Conservation (phyloP, 2,888 invertebrate species). For the Epinotia brunnichana region DNA sequence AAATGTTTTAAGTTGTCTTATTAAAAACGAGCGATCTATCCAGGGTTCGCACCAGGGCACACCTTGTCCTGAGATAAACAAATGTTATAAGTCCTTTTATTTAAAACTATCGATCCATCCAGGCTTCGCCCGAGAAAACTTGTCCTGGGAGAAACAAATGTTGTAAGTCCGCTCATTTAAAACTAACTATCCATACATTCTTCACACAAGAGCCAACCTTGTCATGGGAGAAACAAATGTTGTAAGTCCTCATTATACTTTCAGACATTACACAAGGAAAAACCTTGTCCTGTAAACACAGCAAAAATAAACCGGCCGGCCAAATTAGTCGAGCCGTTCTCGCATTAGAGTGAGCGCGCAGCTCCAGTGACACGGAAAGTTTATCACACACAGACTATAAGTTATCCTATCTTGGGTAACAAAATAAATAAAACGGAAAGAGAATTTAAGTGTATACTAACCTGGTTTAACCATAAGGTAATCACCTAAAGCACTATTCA, state of each 20-base stretch:
- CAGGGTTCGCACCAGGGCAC: not conserved
- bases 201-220: too few relatives aligned
- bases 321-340: too few relatives aligned
- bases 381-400: not conserved
- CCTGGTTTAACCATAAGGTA: slow-evolving; percentile 77
- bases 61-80: too few relatives aligned
- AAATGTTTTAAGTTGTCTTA: not conserved
- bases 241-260: too few relatives aligned
- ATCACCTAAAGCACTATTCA: slow-evolving; percentile 68
- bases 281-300: too few relatives aligned
- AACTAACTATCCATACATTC: too few relatives aligned
- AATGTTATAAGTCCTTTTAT: not conserved
- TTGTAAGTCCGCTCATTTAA: too few relatives aligned
- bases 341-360: too few relatives aligned
- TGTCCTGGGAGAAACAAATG: too few relatives aligned
- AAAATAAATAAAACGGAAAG: not conserved
- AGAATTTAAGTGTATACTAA: slow-evolving; percentile 47
- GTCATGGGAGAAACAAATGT: too few relatives aligned
- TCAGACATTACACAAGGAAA: too few relatives aligned
- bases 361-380: not conserved
- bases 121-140: not conserved
- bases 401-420: not conserved
- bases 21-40: not conserved
- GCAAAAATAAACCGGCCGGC: too few relatives aligned
- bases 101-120: not conserved